phyloP scores from a whole-genome alignment of 2,888 invertebrate species.

The Bruchidius siliquastri region DNA sequence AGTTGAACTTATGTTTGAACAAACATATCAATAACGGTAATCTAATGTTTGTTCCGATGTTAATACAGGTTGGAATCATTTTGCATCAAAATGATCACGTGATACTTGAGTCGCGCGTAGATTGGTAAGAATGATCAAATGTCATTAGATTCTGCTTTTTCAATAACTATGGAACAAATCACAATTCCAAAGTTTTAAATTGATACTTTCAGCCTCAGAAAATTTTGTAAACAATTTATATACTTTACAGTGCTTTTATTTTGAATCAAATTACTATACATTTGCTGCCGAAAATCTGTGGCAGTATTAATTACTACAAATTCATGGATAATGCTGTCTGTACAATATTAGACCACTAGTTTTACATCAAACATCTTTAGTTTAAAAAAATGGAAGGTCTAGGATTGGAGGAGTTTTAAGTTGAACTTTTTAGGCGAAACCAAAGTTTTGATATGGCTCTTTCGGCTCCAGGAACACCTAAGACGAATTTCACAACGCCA shows the following conservation, averaged over 20 bases:
- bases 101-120: not conserved
- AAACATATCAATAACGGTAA: not conserved
- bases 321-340: no score
- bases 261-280: no score
- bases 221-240: not conserved
- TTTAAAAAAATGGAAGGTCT: not conserved
- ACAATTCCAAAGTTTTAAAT: not conserved
- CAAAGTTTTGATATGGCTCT: slow-evolving; percentile 30
- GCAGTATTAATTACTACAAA: no score
- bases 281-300: no score
- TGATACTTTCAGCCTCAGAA: not conserved
- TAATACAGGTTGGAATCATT: not conserved
- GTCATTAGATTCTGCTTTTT: no score
- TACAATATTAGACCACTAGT: no score
- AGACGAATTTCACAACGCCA: slow-evolving; percentile 21
- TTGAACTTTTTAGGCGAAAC: not conserved
- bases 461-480: slow-evolving; percentile 29
- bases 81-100: no score
- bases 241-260: not conserved
- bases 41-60: not conserved
- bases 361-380: no score
- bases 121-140: not conserved
- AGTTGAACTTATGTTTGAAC: no score
- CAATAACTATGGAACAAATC: not conserved
- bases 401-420: not conserved